Base-by-base conservation (phyloP, 2,113 vertebrate species). In the Egretta garzetta region DNA sequence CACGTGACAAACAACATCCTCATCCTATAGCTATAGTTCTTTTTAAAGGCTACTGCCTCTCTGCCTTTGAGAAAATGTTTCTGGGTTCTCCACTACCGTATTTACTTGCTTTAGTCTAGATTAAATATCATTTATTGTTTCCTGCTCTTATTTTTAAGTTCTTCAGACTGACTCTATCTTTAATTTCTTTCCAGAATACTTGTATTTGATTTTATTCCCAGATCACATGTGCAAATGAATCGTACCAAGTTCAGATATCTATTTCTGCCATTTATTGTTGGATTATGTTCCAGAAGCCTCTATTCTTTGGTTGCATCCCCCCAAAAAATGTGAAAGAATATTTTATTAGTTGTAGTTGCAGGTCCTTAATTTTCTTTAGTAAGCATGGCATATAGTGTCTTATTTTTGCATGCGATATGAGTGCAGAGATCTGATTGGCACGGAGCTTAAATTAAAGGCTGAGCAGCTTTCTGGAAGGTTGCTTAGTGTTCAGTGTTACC, bases 131-230 rank as follows among this genome's bases (percentile, higher is more conserved):
- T 68, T 79, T 93, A 72, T 93, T 87, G 33, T 86, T 95, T 95
- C 73, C 72, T 80, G 83, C 24, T 86, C 45, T 80, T 77, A 50
- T 55, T 93, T 96, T 66, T 68, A 39, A 66, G 1, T 24, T 91
- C 72, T 84, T 91, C 35, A 75, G 64, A 15, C 67, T 33, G 32
- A 50, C 24, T 86, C 35, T 86, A 28, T 47, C 64, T 92, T 93
- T 84, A 74, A 68, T 95, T 92, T 96, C 60, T 41, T 88, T 94
- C 60, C 71, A 88, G 37, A 82, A 70, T 64, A 49, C 19, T 82
- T 81, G 8, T 32, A 43, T 50, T 94, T 93, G 68, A 85, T 90
- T 94, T 93, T 32, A 35, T 95, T 93, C 77, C 90, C 77, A 75
- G 70, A 58, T 94, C 64, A 64, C 55, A 32, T 8, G 14, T 94